These are phyloP conservation scores for Heteromyza rotundicornis DNA, from an alignment of 2,888 invertebrate species.

Conservation along the genomic window DNA sequence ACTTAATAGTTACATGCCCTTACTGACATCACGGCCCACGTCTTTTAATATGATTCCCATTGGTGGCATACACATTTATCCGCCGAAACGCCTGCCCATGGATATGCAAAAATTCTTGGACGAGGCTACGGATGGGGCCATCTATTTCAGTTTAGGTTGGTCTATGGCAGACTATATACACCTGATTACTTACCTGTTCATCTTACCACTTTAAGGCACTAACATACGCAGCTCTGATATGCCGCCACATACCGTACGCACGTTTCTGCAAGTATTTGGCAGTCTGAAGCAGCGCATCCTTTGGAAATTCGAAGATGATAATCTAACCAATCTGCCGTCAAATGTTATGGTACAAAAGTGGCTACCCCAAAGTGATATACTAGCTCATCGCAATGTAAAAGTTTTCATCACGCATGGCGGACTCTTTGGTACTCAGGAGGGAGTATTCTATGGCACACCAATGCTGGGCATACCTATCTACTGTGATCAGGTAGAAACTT, in stretches of 20 bases:
- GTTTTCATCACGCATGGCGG: constrained; percentile 64
- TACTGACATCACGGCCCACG: constrained; percentile 62
- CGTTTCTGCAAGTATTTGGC: constrained; percentile 61
- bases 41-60: constrained; percentile 64
- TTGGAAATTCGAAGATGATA: constrained; percentile 65
- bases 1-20: constrained; percentile 64
- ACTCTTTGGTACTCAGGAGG: constrained; percentile 62
- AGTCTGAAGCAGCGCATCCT: constrained; percentile 61
- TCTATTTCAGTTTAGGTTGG: constrained; percentile 63
- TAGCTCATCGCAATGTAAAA: constrained; percentile 62
- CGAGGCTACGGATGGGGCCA: constrained; percentile 60
- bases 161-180: not conserved
- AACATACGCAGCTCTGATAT: constrained; percentile 62
- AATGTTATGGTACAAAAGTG: constrained; percentile 64
- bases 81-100: constrained; percentile 51
- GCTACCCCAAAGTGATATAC: constrained; percentile 66
- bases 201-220: constrained; percentile 52
- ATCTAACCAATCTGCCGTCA: constrained; percentile 52
- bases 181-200: not conserved
- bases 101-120: constrained; percentile 62
- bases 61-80: constrained; percentile 66
- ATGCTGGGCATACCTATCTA: constrained; percentile 63
- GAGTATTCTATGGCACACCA: constrained; percentile 61
- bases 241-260: constrained; percentile 55
- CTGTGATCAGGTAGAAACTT: constrained; percentile 62